Conservation (phyloP, 2,113 vertebrate genomes). For the Girardinichthys multiradiatus region DNA sequence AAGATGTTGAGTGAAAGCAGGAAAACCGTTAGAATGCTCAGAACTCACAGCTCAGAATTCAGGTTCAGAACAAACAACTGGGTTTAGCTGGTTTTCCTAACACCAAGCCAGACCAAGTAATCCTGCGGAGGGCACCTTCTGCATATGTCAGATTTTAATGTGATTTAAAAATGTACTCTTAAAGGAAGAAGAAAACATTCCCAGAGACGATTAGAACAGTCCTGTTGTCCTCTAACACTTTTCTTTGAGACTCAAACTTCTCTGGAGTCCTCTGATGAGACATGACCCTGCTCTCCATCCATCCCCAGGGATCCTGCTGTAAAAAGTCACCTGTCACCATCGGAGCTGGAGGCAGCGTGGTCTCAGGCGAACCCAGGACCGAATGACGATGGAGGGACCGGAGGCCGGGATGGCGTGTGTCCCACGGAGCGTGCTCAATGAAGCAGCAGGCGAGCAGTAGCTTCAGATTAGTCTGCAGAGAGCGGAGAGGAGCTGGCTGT, state of each 20-base stretch:
- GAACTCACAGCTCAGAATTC: no score
- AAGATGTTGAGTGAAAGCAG: neutral
- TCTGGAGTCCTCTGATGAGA: slow-evolving; percentile 21
- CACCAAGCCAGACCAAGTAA: no score
- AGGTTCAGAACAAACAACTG: no score
- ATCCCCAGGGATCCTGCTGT: slow-evolving; percentile 32
- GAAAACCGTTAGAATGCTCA: no score
- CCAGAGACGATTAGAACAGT: no score
- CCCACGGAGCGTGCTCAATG: slow-evolving; percentile 48
- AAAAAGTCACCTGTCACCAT: slow-evolving; percentile 8
- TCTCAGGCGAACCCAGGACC: neutral
- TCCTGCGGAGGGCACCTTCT: no score
- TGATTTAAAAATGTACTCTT: no score
- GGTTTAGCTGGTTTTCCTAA: no score
- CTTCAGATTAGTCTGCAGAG: slow-evolving; percentile 66
- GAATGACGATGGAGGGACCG: slow-evolving; percentile 1
- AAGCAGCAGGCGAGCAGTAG: slow-evolving; percentile 72
- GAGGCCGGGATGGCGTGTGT: slow-evolving; percentile 29
- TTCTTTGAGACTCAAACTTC: slow-evolving; percentile 13
- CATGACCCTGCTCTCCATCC: slow-evolving; percentile 29
- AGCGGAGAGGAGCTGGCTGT: slow-evolving; percentile 74
- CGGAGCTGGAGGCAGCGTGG: slow-evolving; percentile 4
- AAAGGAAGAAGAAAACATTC: neutral
- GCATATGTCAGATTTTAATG: no score
- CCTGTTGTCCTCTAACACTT: neutral